A percentile compares a stretch with the other conserved stretches of the same genome.
Evolutionary conservation across 2,888 invertebrate species (phyloP).

Genomic region (Ceratothoa steindachneri): DNA sequence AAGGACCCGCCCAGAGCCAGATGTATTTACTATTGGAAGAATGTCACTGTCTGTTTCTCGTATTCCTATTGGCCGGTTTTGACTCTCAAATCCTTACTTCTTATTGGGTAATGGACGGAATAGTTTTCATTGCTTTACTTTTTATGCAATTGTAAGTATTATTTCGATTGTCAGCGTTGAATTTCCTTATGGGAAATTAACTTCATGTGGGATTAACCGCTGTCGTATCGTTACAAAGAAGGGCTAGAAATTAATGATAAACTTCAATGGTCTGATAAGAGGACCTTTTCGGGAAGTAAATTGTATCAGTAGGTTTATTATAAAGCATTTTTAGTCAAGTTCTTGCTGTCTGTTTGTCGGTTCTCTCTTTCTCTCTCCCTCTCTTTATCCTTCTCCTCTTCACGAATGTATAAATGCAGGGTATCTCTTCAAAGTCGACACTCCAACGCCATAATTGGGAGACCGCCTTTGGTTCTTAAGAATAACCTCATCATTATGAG

Average conservation of each 20-base stretch:
- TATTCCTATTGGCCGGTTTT: conserved; percentile 9
- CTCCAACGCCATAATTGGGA: neutral
- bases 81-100: neutral
- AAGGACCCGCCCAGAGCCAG: conserved; percentile 6
- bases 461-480: neutral
- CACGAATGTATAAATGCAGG: no score
- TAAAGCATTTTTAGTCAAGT: no score
- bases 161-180: neutral
- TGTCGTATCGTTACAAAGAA: neutral
- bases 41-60: conserved; percentile 13
- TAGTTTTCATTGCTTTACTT: neutral
- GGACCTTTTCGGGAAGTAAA: no score
- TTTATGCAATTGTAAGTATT: neutral
- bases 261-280: no score
- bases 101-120: neutral
- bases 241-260: neutral
- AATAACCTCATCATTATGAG: neutral
- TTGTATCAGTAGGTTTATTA: no score
- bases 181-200: neutral
- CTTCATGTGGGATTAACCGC: neutral
- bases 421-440: neutral
- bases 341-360: no score
- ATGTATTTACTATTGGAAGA: conserved; percentile 12
- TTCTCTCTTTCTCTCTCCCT: no score
- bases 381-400: no score